Percentiles rank a stretch among this genome's conserved stretches.
Conservation (phyloP, 1,140 invertebrate genomes). For the Limonius californicus region DNA sequence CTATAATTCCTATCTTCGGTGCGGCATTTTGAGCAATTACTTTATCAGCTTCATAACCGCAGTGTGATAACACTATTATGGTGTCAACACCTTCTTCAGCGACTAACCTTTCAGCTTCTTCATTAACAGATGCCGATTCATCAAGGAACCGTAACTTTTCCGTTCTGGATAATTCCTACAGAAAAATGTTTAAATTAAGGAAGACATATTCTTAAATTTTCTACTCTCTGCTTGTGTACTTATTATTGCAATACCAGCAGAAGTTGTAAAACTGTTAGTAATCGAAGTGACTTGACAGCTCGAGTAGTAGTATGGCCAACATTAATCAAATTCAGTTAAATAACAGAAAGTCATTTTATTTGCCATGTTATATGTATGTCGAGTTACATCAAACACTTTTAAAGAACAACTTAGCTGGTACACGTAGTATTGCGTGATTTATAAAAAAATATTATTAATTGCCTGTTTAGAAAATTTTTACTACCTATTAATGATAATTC, state of each 20-base stretch:
- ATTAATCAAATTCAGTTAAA: too few relatives aligned
- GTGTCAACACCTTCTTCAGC: slow-evolving; percentile 42
- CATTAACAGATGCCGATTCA: slow-evolving; percentile 47
- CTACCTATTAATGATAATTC: too few relatives aligned
- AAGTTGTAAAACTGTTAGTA: too few relatives aligned
- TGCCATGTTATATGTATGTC: too few relatives aligned
- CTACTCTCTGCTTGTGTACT: not conserved
- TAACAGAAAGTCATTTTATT: not conserved
- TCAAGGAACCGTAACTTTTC: slow-evolving; percentile 50
- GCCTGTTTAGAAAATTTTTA: too few relatives aligned
- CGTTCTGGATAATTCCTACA: slow-evolving; percentile 39
- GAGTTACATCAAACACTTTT: too few relatives aligned
- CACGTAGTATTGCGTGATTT: too few relatives aligned
- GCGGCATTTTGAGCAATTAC: slow-evolving; percentile 62
- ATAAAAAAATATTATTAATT: too few relatives aligned
- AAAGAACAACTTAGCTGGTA: too few relatives aligned
- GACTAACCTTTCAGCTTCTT: slow-evolving; percentile 44
- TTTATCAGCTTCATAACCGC: slow-evolving; percentile 56
- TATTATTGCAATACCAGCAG: too few relatives aligned
- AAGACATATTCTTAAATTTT: not conserved
- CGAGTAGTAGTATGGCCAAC: too few relatives aligned
- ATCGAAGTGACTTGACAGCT: too few relatives aligned
- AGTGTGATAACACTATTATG: slow-evolving; percentile 56
- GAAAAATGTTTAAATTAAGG: not conserved
- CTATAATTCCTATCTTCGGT: slow-evolving; percentile 70